Percentiles rank a stretch among this genome's conserved stretches.
These are phyloP conservation scores for Sanderia malayensis DNA, from an alignment of 30 jellyfish, hydroid and myxozoan genomes.

Conservation along the genomic window DNA sequence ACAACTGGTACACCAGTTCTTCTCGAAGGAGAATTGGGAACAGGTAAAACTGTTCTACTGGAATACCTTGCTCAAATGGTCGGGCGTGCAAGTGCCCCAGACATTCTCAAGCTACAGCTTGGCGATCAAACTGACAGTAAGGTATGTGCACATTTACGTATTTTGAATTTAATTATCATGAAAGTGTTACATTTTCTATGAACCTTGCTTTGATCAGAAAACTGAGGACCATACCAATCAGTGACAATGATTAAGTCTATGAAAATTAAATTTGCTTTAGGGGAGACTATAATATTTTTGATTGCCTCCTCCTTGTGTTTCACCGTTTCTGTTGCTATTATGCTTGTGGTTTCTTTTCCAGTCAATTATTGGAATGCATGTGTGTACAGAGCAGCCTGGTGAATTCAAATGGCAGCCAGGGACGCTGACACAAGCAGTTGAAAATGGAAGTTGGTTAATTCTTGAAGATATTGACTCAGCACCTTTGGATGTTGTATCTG, in stretches of 20 bases:
- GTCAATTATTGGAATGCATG: constrained; percentile 86
- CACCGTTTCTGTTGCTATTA: too few species aligned
- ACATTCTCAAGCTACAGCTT: constrained; percentile 77
- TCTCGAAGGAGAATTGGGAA: constrained; percentile 78
- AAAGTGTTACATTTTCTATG: too few species aligned
- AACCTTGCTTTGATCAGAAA: too few species aligned
- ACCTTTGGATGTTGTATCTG: constrained; percentile 89
- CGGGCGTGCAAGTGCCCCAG: constrained; percentile 66
- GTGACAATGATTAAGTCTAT: too few species aligned
- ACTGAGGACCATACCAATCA: too few species aligned
- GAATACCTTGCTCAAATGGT: constrained; percentile 72
- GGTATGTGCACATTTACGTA: too few species aligned
- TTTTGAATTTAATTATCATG: too few species aligned
- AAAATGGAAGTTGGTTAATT: constrained; percentile 84
- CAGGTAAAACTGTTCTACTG: constrained; percentile 81
- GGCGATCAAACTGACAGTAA: constrained; percentile 95
- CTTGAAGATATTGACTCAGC: constrained; percentile 92
- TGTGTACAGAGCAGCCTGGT: constrained; percentile 90
- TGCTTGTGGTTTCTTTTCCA: constrained; percentile 20
- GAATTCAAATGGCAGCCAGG: constrained; percentile 96
- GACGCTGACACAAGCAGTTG: constrained; percentile 84
- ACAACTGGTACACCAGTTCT: constrained; percentile 55
- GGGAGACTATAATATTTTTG: too few species aligned
- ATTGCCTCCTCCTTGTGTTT: too few species aligned
- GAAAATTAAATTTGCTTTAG: too few species aligned